Conservation (phyloP, 2,888 invertebrate species). For the Lasioglossum zephyrum region DNA sequence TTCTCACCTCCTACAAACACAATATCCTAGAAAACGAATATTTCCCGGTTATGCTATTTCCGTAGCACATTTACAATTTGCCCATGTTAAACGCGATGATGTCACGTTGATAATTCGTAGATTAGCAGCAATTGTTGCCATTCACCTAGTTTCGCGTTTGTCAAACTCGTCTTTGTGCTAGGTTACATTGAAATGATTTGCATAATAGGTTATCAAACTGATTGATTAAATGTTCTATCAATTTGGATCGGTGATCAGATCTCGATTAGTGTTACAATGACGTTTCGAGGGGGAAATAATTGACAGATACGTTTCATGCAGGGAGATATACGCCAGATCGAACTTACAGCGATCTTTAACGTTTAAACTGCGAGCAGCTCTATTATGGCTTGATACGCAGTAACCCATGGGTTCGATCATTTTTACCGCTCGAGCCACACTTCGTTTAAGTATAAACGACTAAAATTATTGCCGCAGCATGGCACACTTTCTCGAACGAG, state of each 20-base stretch:
- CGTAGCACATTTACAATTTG: not conserved
- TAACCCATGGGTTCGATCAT: not conserved
- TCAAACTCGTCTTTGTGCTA: not conserved
- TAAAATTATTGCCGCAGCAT: constrained; percentile 5
- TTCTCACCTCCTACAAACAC: too few species aligned
- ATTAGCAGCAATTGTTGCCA: not conserved
- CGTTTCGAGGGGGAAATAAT: constrained; percentile 19
- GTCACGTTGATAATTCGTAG: constrained; percentile 12
- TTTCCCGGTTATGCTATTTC: not conserved
- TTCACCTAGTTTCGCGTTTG: not conserved
- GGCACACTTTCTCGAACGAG: not conserved
- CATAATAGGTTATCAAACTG: not conserved
- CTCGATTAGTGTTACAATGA: not conserved
- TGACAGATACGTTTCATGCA: not conserved
- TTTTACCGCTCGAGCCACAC: not conserved
- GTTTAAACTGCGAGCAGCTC: not conserved
- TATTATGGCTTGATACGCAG: not conserved
- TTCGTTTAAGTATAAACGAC: not conserved
- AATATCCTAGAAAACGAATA: not conserved
- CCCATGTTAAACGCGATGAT: not conserved
- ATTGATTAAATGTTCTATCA: not conserved
- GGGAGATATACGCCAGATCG: not conserved
- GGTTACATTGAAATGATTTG: not conserved
- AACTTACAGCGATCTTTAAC: not conserved
- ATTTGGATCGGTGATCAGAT: not conserved